These are phyloP conservation scores for Schizothorax lantsangensis DNA, from an alignment of 2,797 vertebrate species.

Conservation along the genomic window DNA sequence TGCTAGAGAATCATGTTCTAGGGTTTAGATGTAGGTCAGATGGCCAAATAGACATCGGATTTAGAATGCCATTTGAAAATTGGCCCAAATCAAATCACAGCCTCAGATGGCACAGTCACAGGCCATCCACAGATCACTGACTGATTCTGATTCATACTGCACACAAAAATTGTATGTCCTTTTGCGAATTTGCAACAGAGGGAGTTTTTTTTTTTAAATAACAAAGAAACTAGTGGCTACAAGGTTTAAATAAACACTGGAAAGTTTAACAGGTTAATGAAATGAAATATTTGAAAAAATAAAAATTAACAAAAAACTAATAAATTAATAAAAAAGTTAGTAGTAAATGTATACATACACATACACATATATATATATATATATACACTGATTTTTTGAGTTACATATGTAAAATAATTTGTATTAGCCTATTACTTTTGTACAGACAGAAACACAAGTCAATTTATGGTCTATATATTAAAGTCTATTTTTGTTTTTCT, in stretches of 20 bases:
- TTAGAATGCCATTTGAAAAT: not conserved
- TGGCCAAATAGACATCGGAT: not conserved
- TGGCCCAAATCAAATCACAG: not conserved
- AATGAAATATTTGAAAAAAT: not conserved
- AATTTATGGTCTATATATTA: too few species aligned
- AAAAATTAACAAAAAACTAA: not conserved
- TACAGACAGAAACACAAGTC: not conserved
- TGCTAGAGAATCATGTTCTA: not conserved
- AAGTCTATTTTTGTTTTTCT: not conserved
- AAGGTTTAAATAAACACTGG: not conserved
- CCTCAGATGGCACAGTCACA: not conserved
- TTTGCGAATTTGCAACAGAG: not conserved
- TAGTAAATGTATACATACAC: too few species aligned
- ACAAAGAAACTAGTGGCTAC: not conserved
- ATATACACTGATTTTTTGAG: not conserved
- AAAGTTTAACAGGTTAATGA: not conserved
- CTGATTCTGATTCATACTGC: not conserved
- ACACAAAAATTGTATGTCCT: not conserved
- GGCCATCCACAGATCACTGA: not conserved
- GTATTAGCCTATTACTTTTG: not conserved
- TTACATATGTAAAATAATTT: not conserved
- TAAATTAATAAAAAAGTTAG: not conserved
- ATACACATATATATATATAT: too few species aligned
- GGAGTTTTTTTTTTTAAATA: not conserved
- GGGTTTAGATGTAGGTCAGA: constrained; percentile 15